Evolutionary conservation across 2,797 vertebrate genomes (phyloP), one percentile per base, ranked within the genome.

Genomic region (Enteromius afrohamiltoni): DNA sequence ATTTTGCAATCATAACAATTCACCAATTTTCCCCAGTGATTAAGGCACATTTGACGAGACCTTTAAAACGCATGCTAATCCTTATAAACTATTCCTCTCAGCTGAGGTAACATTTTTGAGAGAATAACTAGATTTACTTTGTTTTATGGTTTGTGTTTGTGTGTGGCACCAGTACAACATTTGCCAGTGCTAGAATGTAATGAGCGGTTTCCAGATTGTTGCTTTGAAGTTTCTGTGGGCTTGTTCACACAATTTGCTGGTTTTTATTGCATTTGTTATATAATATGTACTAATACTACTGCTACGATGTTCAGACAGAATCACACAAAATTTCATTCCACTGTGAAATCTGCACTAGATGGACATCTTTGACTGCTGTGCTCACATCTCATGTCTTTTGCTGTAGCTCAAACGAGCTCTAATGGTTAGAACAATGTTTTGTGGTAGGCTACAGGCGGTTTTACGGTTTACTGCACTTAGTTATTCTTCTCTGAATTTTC

Each of bases 11-110:
- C 53, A 47, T 60, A 17, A 16, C 60, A 9, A 71, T 71, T 71
- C 3, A 23, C 19, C 7, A 34, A 29, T 73, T 80, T 60, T 68
- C 60, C 37, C 82, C 31, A 51, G 64, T 42, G 65, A 82, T 89
- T 81, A 84, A 79, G 65, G 17, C 9, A 13, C 5, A 78, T 89
- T 89, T 88, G 86, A 86, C n/a, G 65, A 58, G 77, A 40, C 40
- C 55, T 69, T 86, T 74, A 62, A 78, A 87, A 81, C 71, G 65
- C 47, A 53, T 34, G 19, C 47, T 51, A 81, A 83, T 75, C 53
- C 81, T 83, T 8, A 64, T 6, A n/a, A 77, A 42, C 74, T 85
- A 77, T 62, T 76, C 64, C 40, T 49, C 31, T 62, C 40, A 26
- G 79, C 64, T 49, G 17, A 37, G 17, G 58, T 34, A 69, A 34